These are phyloP conservation scores for Dromococcyx pavoninus DNA, from an alignment of 2,797 vertebrate genomes.

Conservation along the genomic window DNA sequence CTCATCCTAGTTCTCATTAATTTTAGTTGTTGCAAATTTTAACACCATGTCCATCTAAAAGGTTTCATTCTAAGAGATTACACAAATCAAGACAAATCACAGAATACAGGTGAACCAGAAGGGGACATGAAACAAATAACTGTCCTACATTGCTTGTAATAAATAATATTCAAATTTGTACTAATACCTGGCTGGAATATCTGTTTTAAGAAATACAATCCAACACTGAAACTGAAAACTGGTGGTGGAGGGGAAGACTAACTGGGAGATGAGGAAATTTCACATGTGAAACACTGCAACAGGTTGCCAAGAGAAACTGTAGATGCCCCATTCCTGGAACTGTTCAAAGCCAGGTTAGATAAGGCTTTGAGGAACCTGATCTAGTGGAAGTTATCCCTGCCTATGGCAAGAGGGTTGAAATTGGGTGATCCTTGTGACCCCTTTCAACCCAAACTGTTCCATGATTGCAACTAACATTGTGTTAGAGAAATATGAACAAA, in stretches of 20 bases:
- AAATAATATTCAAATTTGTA: not conserved
- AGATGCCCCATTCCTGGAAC: no score
- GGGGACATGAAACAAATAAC: not conserved
- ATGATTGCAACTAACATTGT: not conserved
- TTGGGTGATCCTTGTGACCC: no score
- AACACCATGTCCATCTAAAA: not conserved
- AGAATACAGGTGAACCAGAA: not conserved
- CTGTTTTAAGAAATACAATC: not conserved
- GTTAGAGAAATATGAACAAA: not conserved
- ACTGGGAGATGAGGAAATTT: not conserved
- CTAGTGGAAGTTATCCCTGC: no score
- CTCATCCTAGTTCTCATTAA: not conserved
- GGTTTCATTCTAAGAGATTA: not conserved
- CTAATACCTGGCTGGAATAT: not conserved
- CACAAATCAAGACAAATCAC: not conserved
- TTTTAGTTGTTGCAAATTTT: not conserved
- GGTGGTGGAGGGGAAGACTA: not conserved
- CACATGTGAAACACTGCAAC: not conserved
- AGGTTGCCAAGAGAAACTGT: no score
- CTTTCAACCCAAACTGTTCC: not conserved
- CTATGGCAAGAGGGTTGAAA: no score
- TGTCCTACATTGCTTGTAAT: not conserved
- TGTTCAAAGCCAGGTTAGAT: no score
- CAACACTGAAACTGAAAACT: not conserved
- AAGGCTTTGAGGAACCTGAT: no score